Percentiles rank a stretch among this genome's conserved stretches.
Conservation (phyloP, 2,113 vertebrate genomes). For the Catagonus wagneri region DNA sequence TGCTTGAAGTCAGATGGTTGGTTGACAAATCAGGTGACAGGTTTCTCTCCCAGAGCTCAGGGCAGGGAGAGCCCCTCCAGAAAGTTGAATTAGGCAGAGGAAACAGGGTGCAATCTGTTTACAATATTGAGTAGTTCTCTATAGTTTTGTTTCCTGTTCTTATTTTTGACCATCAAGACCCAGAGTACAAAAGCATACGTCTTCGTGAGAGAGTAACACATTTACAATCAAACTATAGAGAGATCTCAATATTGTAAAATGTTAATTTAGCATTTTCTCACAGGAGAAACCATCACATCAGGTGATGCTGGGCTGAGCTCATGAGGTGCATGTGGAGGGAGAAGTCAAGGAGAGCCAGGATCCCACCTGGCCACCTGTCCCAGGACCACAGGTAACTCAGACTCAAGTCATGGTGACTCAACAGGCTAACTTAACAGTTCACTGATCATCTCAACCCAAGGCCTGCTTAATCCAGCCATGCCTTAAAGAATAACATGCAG, state of each 20-base stretch:
- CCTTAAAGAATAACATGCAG: not conserved
- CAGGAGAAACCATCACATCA: constrained; percentile 61
- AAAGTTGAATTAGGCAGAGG: not conserved
- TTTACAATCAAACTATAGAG: not conserved
- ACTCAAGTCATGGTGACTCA: not conserved
- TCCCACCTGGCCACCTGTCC: constrained; percentile 28
- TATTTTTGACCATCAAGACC: constrained; percentile 11
- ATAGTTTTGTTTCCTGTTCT: constrained; percentile 68
- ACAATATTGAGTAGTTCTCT: constrained; percentile 43
- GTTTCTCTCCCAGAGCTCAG: not conserved
- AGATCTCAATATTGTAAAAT: constrained; percentile 69
- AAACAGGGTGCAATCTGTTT: constrained; percentile 50
- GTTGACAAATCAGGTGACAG: not conserved
- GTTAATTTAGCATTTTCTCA: constrained; percentile 76
- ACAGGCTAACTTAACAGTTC: not conserved
- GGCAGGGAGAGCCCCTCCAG: not conserved
- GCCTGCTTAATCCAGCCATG: not conserved
- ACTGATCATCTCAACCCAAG: not conserved
- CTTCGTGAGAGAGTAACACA: constrained; percentile 14
- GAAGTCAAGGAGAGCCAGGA: constrained; percentile 62
- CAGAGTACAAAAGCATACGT: not conserved
- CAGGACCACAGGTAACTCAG: constrained; percentile 58
- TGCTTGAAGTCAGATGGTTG: not conserved
- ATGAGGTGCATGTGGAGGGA: constrained; percentile 26
- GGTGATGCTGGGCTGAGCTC: constrained; percentile 15